A percentile compares a stretch with the other conserved stretches of the same genome.
Conservation (phyloP, 1,140 invertebrate genomes). For the Drosophila subpulchrella region DNA sequence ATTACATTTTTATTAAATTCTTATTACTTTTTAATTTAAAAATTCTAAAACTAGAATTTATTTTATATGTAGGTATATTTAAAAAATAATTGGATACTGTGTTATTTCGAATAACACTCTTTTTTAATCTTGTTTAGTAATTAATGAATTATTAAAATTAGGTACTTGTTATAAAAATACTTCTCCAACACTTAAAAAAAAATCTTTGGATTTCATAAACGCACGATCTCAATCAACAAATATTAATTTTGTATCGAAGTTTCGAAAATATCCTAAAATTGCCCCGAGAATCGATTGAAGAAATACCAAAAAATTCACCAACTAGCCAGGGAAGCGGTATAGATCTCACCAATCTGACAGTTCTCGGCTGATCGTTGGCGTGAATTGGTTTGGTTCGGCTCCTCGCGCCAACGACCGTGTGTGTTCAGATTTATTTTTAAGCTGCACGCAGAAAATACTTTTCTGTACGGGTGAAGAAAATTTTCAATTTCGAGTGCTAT, state of each 20-base stretch:
- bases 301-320: conserved; percentile 36
- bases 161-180: too few species aligned
- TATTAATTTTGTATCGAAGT: background rate
- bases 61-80: too few species aligned
- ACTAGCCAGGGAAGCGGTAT: conserved; percentile 3
- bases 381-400: conserved; percentile 56
- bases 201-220: too few species aligned
- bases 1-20: background rate
- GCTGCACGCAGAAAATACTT: conserved; percentile 56
- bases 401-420: conserved; percentile 62
- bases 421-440: conserved; percentile 81
- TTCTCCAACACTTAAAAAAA: too few species aligned
- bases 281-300: background rate
- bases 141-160: too few species aligned
- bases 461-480: conserved; percentile 43
- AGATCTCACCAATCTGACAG: conserved; percentile 65
- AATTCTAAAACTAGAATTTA: too few species aligned
- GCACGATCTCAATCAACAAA: background rate
- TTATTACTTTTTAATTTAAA: too few species aligned
- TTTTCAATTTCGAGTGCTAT: background rate
- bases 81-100: too few species aligned
- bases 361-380: conserved; percentile 81
- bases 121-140: too few species aligned
- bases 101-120: too few species aligned
- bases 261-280: conserved; percentile 19